A percentile compares a stretch with the other conserved stretches of the same genome.
Evolutionary conservation across 2,113 vertebrate genomes (phyloP).

Genomic region (Scomber scombrus): DNA sequence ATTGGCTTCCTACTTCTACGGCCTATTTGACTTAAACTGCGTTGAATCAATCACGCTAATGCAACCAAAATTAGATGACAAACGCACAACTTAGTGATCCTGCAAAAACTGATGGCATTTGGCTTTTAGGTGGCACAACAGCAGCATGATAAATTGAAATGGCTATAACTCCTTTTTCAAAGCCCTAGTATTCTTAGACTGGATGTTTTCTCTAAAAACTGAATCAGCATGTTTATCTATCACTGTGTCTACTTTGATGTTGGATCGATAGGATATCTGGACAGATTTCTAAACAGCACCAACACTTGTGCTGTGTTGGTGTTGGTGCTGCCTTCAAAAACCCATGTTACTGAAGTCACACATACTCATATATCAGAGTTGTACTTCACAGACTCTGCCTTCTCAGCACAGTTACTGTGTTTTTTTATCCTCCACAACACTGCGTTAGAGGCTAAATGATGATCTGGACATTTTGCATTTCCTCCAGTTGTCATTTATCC

Average conservation of each 20-base stretch:
- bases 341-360: background rate
- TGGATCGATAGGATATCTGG: background rate
- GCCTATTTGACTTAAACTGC: background rate
- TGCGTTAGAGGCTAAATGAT: conserved; percentile 67
- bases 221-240: background rate
- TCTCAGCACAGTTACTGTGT: conserved; percentile 35
- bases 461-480: conserved; percentile 63
- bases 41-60: background rate
- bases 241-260: background rate
- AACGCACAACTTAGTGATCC: background rate
- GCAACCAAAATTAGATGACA: background rate
- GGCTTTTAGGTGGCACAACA: background rate
- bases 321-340: background rate
- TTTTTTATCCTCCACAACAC: conserved; percentile 27
- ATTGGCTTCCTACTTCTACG: background rate
- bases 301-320: background rate
- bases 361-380: background rate
- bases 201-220: background rate
- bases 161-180: too few relatives aligned
- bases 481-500: conserved; percentile 59
- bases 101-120: background rate
- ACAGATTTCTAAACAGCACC: background rate
- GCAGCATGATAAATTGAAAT: background rate
- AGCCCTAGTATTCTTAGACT: background rate
- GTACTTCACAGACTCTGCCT: conserved; percentile 18